Conservation (phyloP, 2,797 vertebrate species). For the Acridotheres tristis region DNA sequence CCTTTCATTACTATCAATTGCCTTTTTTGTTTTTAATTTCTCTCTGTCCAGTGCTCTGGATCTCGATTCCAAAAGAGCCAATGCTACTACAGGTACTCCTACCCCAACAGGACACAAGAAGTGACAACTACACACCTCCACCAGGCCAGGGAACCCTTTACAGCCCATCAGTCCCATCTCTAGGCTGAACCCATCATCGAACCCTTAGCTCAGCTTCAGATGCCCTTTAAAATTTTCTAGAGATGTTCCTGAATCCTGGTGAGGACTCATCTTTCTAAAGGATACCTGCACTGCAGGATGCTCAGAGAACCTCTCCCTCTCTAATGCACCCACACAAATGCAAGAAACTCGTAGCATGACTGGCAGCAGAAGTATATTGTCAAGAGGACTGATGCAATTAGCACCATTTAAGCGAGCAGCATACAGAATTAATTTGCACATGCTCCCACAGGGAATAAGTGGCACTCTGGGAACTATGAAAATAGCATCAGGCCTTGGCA, state of each 20-base stretch:
- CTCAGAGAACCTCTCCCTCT: not conserved
- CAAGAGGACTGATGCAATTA: slow-evolving; percentile 41
- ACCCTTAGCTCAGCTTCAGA: not conserved
- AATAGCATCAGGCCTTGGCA: slow-evolving; percentile 15
- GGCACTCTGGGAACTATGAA: slow-evolving; percentile 13
- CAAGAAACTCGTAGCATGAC: not conserved
- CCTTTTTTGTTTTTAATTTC: not conserved
- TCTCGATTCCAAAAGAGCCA: not conserved
- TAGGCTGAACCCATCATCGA: not conserved
- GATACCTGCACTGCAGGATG: not conserved
- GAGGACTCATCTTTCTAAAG: not conserved
- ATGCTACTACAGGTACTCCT: not conserved
- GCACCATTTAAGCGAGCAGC: slow-evolving; percentile 52
- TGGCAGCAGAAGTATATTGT: slow-evolving; percentile 16
- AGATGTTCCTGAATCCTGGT: not conserved
- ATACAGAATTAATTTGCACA: slow-evolving; percentile 65
- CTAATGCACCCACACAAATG: not conserved
- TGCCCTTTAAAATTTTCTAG: not conserved
- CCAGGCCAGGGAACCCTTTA: not conserved
- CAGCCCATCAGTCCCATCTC: not conserved
- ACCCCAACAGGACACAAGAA: not conserved
- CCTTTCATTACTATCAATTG: not conserved
- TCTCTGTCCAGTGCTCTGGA: not conserved
- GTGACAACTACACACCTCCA: not conserved
- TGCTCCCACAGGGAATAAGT: slow-evolving; percentile 45